Percentiles rank a stretch among this genome's conserved stretches.
phyloP scores from a whole-genome alignment of 2,888 invertebrate genomes.

The Orchesella flavescens region DNA sequence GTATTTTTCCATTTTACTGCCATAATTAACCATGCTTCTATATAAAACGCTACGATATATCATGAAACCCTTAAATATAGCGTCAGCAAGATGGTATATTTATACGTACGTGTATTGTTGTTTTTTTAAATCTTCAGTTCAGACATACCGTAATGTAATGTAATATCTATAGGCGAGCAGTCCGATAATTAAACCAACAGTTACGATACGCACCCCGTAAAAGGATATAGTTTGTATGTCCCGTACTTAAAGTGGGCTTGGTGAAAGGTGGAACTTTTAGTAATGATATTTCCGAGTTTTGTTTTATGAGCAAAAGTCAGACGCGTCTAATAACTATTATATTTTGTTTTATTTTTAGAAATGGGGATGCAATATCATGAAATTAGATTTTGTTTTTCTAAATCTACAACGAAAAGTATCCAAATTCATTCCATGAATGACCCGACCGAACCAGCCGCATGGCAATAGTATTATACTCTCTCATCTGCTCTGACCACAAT shows the following conservation, averaged over 20 bases:
- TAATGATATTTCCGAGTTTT: conserved; percentile 29
- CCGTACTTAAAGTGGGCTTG: conserved; percentile 19
- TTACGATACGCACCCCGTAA: not conserved
- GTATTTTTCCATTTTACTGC: conserved; percentile 44
- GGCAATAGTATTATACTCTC: not conserved
- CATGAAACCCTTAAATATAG: not conserved
- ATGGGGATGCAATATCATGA: not conserved
- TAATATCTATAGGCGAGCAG: too few relatives aligned
- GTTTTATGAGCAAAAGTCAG: conserved; percentile 5
- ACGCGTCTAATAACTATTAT: not conserved
- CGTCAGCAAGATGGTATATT: conserved; percentile 19
- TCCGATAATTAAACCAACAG: too few relatives aligned
- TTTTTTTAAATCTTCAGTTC: too few relatives aligned
- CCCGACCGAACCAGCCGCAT: not conserved
- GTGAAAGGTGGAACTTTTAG: conserved; percentile 19
- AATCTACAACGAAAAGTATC: not conserved
- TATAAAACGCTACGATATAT: not conserved
- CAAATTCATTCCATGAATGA: not conserved
- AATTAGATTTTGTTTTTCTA: conserved; percentile 4
- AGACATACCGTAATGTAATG: too few relatives aligned
- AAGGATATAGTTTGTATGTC: not conserved
- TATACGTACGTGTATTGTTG: not conserved
- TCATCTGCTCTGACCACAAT: not conserved
- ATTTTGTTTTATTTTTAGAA: not conserved
- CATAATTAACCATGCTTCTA: conserved; percentile 33